Percentiles rank a stretch among this genome's conserved stretches.
Evolutionary conservation across 1,140 invertebrate genomes (phyloP).

Genomic region (Leptinotarsa undecemlineata): DNA sequence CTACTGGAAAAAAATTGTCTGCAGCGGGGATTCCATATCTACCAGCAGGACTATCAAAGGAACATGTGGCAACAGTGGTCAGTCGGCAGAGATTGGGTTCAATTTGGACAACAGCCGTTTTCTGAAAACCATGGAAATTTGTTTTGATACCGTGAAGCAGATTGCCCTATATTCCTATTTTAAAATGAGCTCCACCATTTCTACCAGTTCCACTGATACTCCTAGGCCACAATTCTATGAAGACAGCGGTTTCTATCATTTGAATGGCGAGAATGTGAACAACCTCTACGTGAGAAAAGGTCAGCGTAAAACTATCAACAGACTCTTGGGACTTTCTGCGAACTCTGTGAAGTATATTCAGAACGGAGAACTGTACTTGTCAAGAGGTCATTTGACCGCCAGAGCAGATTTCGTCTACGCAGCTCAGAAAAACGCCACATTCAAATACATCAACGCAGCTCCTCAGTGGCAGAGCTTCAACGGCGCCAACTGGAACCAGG

Average conservation of each 20-base stretch:
- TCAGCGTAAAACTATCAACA: slow-evolving; percentile 46
- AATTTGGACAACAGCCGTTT: slow-evolving; percentile 35
- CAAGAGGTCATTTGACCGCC: slow-evolving; percentile 68
- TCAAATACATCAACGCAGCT: slow-evolving; percentile 61
- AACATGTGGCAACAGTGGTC: slow-evolving; percentile 51
- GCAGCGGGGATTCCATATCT: neutral
- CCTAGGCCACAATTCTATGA: slow-evolving; percentile 49
- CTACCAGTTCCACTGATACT: slow-evolving; percentile 42
- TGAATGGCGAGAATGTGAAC: slow-evolving; percentile 34
- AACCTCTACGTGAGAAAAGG: slow-evolving; percentile 42
- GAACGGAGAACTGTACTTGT: slow-evolving; percentile 62
- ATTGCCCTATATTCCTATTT: slow-evolving; percentile 43
- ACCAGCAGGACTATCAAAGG: slow-evolving; percentile 30
- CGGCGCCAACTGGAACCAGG: slow-evolving; percentile 59
- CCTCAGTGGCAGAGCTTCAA: slow-evolving; percentile 66
- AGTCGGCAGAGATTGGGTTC: slow-evolving; percentile 52
- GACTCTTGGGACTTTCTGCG: slow-evolving; percentile 46
- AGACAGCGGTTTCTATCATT: slow-evolving; percentile 47
- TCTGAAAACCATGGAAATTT: slow-evolving; percentile 42
- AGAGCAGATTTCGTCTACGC: slow-evolving; percentile 69
- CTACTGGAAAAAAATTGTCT: slow-evolving; percentile 18
- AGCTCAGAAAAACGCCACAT: slow-evolving; percentile 60
- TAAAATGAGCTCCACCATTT: slow-evolving; percentile 46
- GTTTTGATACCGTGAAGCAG: slow-evolving; percentile 43
- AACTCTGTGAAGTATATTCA: slow-evolving; percentile 46